A percentile compares a stretch with the other conserved stretches of the same genome.
Conservation (phyloP, 2,888 invertebrate species). For the Halocaridina rubra region DNA sequence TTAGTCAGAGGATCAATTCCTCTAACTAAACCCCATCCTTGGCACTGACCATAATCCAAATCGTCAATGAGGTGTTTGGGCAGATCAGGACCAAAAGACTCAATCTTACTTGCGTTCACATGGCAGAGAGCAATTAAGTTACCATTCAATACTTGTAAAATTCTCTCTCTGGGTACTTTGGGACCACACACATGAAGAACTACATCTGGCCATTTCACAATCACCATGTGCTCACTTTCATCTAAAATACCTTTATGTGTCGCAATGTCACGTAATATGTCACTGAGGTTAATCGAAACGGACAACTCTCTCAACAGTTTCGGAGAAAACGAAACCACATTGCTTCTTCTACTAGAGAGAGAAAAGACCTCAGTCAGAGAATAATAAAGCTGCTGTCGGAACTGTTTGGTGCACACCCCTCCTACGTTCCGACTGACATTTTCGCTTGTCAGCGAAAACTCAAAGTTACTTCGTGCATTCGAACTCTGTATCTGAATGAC, state of each 20-base stretch:
- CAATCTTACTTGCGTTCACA: neutral
- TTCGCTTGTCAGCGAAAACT: neutral
- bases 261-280: neutral
- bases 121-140: conserved; percentile 45
- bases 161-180: conserved; percentile 23
- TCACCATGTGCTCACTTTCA: neutral
- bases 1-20: conserved; percentile 33
- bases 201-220: conserved; percentile 26
- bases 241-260: neutral
- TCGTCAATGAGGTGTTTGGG: conserved; percentile 8
- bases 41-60: neutral
- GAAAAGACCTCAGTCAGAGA: neutral
- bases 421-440: neutral
- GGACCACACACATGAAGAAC: conserved; percentile 28
- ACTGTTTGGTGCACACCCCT: conserved; percentile 4
- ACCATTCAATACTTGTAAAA: conserved; percentile 44
- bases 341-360: neutral
- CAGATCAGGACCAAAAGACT: neutral
- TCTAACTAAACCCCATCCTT: conserved; percentile 47
- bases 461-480: neutral
- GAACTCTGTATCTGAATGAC: conserved; percentile 33
- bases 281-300: neutral
- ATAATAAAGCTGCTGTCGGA: neutral
- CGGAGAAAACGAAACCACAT: neutral
- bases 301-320: neutral